Base-by-base conservation (phyloP, 2,888 invertebrate genomes). In the Agrochola circellaris region DNA sequence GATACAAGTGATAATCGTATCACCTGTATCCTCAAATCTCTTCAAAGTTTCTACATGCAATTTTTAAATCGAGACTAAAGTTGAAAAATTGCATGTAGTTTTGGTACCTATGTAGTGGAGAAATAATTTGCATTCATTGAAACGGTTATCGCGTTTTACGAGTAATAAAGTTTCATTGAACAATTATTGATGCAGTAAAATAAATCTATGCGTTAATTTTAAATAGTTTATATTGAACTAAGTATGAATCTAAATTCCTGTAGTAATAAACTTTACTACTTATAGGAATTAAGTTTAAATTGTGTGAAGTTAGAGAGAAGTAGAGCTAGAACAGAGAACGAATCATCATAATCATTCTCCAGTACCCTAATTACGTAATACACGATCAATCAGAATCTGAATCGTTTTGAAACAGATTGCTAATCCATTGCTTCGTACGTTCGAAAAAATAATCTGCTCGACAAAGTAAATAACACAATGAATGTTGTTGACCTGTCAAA, bases 171-270 rank as follows among this genome's bases (percentile, higher is more conserved):
- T 42, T 64, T 58, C 15, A 78, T 65, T 81, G 34, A 34, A 81
- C 51, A 54, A 3, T 71, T 64, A 82, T 79, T 71, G 67, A 8
- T 45, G 60, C 11, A 34, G 64, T 84, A 54, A 60, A 84, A 54
- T 72, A 66, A 79, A 79, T 73, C 62, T 78, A 38, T 73, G 15
- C 23, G 3, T 23, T 7, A 34, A 51, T 60, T 11, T 65, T 42
- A 42, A 2, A 75, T 60, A 58, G 51, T 65, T 51, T 65, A 23
- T 23, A 58, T n/a, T 51, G 7, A 2, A 6, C 8, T 23, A 17
- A 34, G 54, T 4, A 11, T 42, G n/a, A 38, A 38, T 3, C 30
- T 30, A 30, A 30, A 30, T 30, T 30, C 30, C 30, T 30, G 3
- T 30, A 30, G 38, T 38, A 51, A 45, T 45, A 66, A 74, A 81